Conservation (phyloP, 2,888 invertebrate species). For the Cancer borealis region DNA sequence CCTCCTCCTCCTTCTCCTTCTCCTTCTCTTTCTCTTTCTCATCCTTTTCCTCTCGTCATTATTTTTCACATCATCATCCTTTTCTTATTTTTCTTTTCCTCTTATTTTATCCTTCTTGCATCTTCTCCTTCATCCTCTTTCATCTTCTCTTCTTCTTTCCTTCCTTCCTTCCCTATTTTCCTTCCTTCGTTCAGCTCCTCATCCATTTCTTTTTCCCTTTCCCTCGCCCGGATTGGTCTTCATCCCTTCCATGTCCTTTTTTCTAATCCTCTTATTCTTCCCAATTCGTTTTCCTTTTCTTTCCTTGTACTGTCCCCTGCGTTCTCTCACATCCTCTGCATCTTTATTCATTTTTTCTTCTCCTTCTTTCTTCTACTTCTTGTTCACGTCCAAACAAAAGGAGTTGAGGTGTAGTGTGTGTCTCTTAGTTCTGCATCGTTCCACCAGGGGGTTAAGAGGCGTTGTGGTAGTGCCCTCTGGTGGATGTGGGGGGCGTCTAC, state of each 20-base stretch:
- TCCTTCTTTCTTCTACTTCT: not conserved
- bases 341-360: not conserved
- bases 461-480: no score
- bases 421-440: not conserved
- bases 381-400: not conserved
- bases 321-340: not conserved
- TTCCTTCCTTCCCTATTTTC: not conserved
- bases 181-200: not conserved
- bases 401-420: no score
- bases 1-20: not conserved
- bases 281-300: no score
- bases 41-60: not conserved
- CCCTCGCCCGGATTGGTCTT: no score
- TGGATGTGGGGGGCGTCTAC: no score
- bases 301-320: no score
- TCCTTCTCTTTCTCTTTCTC: not conserved
- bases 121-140: not conserved
- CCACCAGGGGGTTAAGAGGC: no score
- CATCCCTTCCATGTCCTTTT: no score
- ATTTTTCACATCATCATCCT: not conserved
- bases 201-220: not conserved
- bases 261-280: no score
- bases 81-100: not conserved
- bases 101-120: not conserved
- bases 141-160: not conserved